phyloP scores from a whole-genome alignment of 64 coral and sea anemone genomes.

The Orbicella faveolata region DNA sequence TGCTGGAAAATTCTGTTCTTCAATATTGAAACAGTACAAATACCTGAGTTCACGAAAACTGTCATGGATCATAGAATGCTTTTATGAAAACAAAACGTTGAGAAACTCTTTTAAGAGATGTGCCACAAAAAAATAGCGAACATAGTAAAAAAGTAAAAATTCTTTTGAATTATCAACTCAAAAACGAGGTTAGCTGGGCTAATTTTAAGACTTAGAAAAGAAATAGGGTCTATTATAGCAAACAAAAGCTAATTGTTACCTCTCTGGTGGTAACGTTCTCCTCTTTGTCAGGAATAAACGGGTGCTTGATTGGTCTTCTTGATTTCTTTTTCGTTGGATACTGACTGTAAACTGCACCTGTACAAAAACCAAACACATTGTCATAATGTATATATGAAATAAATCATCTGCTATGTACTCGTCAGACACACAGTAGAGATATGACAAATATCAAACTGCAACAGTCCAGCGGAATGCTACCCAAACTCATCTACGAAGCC shows the following conservation, averaged over 20 bases:
- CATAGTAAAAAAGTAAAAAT: not conserved
- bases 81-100: not conserved
- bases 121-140: not conserved
- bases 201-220: too few relatives aligned
- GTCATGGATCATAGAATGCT: too few relatives aligned
- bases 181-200: too few relatives aligned
- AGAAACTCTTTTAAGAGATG: not conserved
- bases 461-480: too few relatives aligned
- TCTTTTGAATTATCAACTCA: too few relatives aligned
- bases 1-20: not conserved
- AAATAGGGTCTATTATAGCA: too few relatives aligned
- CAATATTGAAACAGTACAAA: too few relatives aligned
- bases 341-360: slow-evolving; percentile 85
- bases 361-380: not conserved
- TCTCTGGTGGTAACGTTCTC: slow-evolving; percentile 87
- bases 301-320: slow-evolving; percentile 73
- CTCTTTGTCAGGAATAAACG: slow-evolving; percentile 90
- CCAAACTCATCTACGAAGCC: too few relatives aligned
- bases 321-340: slow-evolving; percentile 62
- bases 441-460: too few relatives aligned
- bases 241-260: slow-evolving; percentile 19
- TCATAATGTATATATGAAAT: not conserved
- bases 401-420: too few relatives aligned
- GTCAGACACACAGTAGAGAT: too few relatives aligned
- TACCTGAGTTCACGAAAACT: too few relatives aligned